phyloP scores from a whole-genome alignment of 2,113 vertebrate species.

The Bubo blakistoni region DNA sequence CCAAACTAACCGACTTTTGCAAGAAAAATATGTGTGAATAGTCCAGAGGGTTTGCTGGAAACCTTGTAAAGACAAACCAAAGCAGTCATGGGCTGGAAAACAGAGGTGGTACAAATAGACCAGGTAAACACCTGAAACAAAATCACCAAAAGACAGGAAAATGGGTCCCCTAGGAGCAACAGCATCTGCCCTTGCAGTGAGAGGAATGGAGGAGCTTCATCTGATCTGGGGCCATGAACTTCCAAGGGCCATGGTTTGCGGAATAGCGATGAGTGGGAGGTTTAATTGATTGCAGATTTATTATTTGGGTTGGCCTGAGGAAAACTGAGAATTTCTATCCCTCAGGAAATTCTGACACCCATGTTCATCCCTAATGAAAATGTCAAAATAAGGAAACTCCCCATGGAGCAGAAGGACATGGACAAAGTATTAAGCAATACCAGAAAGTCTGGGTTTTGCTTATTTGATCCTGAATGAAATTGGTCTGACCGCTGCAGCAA shows the following conservation, averaged over 20 bases:
- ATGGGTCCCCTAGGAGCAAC: not conserved
- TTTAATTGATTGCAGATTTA: not conserved
- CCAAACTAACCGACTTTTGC: not conserved
- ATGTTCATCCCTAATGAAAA: not conserved
- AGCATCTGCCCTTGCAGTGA: not conserved
- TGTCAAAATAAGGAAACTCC: not conserved
- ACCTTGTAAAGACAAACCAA: not conserved
- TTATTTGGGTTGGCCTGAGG: not conserved
- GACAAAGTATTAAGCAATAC: not conserved
- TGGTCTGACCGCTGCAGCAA: not conserved
- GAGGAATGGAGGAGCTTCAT: not conserved
- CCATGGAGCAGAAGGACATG: not conserved
- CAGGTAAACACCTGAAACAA: not conserved
- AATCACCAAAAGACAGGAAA: not conserved
- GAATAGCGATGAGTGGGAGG: not conserved
- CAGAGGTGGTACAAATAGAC: not conserved
- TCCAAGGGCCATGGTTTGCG: not conserved
- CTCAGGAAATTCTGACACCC: not conserved
- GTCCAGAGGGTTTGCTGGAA: not conserved
- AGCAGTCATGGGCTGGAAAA: not conserved
- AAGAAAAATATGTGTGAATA: not conserved
- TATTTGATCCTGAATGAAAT: not conserved
- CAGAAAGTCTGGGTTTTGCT: not conserved
- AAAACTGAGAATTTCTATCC: not conserved
- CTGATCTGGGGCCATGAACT: not conserved